phyloP scores from a whole-genome alignment of 2,888 invertebrate species.

The Cataglyphis albicans region DNA sequence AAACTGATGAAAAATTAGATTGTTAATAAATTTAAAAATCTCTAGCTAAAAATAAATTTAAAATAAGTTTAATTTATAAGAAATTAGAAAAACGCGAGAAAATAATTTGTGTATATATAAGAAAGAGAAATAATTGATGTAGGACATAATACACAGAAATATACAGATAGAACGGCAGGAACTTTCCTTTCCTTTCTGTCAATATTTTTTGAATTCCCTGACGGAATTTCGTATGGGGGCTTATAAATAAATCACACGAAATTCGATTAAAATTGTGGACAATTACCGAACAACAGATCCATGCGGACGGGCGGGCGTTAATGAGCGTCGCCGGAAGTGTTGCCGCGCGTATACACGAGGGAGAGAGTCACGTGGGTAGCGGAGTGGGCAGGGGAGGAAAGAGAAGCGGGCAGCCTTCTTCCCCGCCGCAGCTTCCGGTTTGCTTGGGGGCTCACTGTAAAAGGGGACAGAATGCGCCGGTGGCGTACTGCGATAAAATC shows the following conservation, averaged over 20 bases:
- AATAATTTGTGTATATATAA: background rate
- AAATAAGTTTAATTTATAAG: background rate
- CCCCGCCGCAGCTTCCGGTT: slow-evolving; percentile 82
- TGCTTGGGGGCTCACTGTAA: slow-evolving; percentile 80
- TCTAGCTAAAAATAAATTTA: too few species aligned
- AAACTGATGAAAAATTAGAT: background rate
- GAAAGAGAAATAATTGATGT: background rate
- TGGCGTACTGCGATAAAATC: slow-evolving; percentile 84
- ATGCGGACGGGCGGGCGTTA: slow-evolving; percentile 83
- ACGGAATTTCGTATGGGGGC: background rate
- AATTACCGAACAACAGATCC: slow-evolving; percentile 85
- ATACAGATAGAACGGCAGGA: background rate
- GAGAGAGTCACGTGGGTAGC: background rate
- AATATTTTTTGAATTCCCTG: background rate
- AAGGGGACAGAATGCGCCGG: slow-evolving; percentile 82
- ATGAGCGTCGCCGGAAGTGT: slow-evolving; percentile 85
- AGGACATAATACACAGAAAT: background rate
- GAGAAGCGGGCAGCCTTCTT: slow-evolving; percentile 51
- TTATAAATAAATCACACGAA: slow-evolving; percentile 73
- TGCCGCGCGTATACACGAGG: slow-evolving; percentile 45
- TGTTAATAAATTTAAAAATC: background rate
- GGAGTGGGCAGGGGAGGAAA: slow-evolving; percentile 13
- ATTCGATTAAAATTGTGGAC: slow-evolving; percentile 83
- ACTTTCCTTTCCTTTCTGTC: background rate
- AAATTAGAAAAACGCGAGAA: background rate